These are phyloP conservation scores for Chymomyza procnemis DNA, from an alignment of 2,888 invertebrate genomes.

Conservation along the genomic window DNA sequence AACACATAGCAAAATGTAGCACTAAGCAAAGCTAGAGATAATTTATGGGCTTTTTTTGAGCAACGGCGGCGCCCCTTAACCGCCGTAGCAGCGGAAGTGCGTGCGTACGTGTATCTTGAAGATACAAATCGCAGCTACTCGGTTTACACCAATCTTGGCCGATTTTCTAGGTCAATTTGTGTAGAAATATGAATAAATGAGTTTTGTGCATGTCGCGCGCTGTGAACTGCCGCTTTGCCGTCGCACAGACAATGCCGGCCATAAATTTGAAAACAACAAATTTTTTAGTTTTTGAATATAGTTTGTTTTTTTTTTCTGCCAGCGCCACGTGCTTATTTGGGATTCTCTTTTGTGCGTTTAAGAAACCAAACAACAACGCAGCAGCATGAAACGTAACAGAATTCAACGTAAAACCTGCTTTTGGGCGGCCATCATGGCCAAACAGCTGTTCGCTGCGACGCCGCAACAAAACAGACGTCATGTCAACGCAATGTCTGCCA, in stretches of 20 bases:
- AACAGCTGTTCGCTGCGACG: constrained; percentile 70
- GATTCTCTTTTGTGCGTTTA: constrained; percentile 67
- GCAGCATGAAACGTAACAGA: constrained; percentile 17
- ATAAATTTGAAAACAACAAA: constrained; percentile 57
- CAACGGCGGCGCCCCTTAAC: constrained; percentile 9
- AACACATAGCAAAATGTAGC: not conserved
- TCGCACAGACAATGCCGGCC: constrained; percentile 12
- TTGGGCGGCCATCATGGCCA: constrained; percentile 68
- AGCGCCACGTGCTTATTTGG: constrained; percentile 32
- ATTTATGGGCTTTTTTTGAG: constrained; percentile 54
- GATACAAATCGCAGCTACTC: constrained; percentile 60
- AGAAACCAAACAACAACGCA: constrained; percentile 25
- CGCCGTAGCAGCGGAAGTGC: constrained; percentile 58
- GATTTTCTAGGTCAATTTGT: constrained; percentile 55
- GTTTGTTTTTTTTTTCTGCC: too few species aligned
- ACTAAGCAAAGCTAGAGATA: constrained; percentile 40
- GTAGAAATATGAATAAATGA: constrained; percentile 55
- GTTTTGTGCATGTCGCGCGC: constrained; percentile 64
- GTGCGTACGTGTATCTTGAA: constrained; percentile 52
- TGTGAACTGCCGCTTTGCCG: constrained; percentile 51
- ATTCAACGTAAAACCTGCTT: constrained; percentile 56
- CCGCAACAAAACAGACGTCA: constrained; percentile 42
- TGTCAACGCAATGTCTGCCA: constrained; percentile 53
- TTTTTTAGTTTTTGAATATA: constrained; percentile 34
- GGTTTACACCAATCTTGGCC: constrained; percentile 18